Evolutionary conservation across 1,140 invertebrate genomes (phyloP).

Genomic region (Colletes latitarsis): DNA sequence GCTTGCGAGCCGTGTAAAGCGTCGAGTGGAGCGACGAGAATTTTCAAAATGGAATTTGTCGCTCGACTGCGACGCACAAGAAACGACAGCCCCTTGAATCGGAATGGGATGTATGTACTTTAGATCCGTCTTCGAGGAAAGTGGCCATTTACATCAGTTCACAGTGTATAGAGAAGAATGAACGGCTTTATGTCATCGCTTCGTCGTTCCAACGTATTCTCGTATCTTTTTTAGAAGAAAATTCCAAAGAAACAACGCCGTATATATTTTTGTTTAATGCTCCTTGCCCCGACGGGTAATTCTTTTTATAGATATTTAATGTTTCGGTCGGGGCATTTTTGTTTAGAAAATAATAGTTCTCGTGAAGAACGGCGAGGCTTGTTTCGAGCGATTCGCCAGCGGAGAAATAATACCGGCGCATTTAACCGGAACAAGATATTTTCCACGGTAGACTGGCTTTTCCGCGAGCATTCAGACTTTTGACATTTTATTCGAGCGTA

Average conservation of each 20-base stretch:
- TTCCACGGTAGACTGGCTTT: not conserved
- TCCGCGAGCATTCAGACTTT: not conserved
- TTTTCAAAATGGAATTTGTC: slow-evolving; percentile 22
- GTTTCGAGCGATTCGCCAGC: no score
- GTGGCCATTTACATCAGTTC: slow-evolving; percentile 40
- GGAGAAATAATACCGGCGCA: not conserved
- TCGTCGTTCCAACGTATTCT: not conserved
- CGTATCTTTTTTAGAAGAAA: not conserved
- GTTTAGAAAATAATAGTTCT: no score
- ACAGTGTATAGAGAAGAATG: not conserved
- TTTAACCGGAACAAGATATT: not conserved
- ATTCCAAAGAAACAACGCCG: not conserved
- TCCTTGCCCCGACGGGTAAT: not conserved
- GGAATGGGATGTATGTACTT: slow-evolving; percentile 31
- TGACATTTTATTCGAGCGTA: slow-evolving; percentile 22
- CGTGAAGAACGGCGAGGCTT: no score
- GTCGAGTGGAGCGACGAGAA: not conserved
- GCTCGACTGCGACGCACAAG: not conserved
- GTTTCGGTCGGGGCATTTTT: no score
- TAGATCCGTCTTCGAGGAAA: slow-evolving; percentile 30
- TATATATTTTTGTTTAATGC: no score
- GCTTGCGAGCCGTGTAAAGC: not conserved
- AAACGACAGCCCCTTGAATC: slow-evolving; percentile 10
- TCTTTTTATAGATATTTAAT: no score
- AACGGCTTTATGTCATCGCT: slow-evolving; percentile 2